Percentiles rank a stretch among this genome's conserved stretches.
Evolutionary conservation across 2,888 invertebrate species (phyloP).

Genomic region (Torymus aiolomorphi): DNA sequence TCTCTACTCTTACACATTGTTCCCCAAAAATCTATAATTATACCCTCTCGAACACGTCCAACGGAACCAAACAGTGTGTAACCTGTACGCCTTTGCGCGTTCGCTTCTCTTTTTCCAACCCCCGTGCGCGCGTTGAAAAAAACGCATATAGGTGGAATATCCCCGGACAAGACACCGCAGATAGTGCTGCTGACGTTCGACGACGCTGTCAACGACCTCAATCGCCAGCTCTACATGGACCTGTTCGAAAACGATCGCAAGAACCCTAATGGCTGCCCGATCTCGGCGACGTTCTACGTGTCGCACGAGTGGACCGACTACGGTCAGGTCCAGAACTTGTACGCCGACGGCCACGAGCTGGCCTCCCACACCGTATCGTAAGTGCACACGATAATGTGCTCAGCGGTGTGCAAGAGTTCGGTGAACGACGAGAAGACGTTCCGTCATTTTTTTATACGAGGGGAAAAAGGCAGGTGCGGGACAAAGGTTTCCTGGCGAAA

Average conservation of each 20-base stretch:
- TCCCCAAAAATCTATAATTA: too few species aligned
- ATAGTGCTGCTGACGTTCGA: slow-evolving; percentile 95
- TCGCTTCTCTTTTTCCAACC: too few species aligned
- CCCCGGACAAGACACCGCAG: slow-evolving; percentile 91
- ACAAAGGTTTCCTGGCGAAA: too few species aligned
- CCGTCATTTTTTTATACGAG: too few species aligned
- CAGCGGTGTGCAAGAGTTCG: too few species aligned
- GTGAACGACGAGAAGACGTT: too few species aligned
- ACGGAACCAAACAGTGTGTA: slow-evolving; percentile 44
- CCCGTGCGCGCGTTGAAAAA: not conserved
- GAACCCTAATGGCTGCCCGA: slow-evolving; percentile 95
- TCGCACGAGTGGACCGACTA: slow-evolving; percentile 99
- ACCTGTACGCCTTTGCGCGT: slow-evolving; percentile 1
- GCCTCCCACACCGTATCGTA: slow-evolving; percentile 98
- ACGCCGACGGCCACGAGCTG: slow-evolving; percentile 96
- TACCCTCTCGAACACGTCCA: slow-evolving; percentile 28
- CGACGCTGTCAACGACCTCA: slow-evolving; percentile 95
- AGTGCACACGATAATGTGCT: slow-evolving; percentile 76
- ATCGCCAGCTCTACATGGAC: slow-evolving; percentile 92
- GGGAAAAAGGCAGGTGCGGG: too few species aligned
- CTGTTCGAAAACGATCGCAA: slow-evolving; percentile 92
- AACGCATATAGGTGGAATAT: slow-evolving; percentile 82
- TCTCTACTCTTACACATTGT: too few species aligned
- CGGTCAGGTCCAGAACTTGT: slow-evolving; percentile 96
- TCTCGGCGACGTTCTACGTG: slow-evolving; percentile 96